These are phyloP conservation scores for Alcedo atthis DNA, from an alignment of 2,797 vertebrate species.

Conservation along the genomic window DNA sequence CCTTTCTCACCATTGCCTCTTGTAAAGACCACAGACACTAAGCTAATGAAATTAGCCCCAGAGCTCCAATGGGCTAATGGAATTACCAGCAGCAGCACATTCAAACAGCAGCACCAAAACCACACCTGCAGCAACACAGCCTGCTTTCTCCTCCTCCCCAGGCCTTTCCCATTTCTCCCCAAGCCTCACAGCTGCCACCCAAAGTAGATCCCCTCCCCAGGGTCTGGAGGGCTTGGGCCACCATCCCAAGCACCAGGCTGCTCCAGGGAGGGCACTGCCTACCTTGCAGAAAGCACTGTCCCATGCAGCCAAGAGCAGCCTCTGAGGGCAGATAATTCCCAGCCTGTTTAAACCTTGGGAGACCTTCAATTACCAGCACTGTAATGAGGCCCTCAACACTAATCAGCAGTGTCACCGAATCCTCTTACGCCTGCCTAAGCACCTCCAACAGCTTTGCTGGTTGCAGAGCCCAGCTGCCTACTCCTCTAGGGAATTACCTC, in stretches of 20 bases:
- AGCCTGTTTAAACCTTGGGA: conserved; percentile 18
- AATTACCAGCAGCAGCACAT: conserved; percentile 32
- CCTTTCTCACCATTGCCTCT: neutral
- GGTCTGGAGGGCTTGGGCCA: neutral
- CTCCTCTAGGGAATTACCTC: neutral
- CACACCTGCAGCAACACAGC: conserved; percentile 1
- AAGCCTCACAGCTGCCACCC: neutral
- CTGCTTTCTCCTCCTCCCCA: neutral
- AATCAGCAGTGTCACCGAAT: conserved; percentile 31
- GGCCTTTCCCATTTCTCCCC: neutral
- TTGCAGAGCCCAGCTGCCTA: conserved; percentile 36
- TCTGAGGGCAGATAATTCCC: conserved; percentile 10
- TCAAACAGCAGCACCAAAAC: neutral
- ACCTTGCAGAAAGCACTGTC: conserved; percentile 26
- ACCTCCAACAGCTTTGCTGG: conserved; percentile 42
- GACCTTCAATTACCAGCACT: conserved; percentile 18
- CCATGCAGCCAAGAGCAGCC: conserved; percentile 1
- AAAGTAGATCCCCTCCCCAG: neutral
- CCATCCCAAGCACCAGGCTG: neutral
- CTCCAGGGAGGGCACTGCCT: conserved; percentile 25
- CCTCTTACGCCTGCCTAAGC: conserved; percentile 55
- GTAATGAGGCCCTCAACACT: conserved; percentile 28
- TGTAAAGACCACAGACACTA: conserved; percentile 36
- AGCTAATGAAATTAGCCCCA: conserved; percentile 39
- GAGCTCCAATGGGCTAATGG: neutral